Conservation (phyloP, 2,113 vertebrate genomes). For the Aramus guarauna region DNA sequence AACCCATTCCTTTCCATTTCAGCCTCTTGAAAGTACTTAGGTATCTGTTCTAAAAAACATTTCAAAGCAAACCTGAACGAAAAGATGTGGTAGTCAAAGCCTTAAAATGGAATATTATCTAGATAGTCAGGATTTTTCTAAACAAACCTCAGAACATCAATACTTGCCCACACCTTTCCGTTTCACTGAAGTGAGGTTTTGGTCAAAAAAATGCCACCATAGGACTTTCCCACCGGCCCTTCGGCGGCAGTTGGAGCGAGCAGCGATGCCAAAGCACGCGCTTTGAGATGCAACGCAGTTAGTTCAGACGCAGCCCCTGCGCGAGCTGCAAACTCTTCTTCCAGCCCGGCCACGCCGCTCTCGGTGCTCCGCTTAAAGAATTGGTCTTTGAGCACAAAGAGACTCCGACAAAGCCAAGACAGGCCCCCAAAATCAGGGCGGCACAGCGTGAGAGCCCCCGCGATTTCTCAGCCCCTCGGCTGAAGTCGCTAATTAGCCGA, state of each 20-base stretch:
- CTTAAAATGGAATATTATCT: background rate
- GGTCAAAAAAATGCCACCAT: background rate
- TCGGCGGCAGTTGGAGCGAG: background rate
- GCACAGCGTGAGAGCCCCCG: background rate
- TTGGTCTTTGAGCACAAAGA: background rate
- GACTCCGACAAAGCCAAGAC: background rate
- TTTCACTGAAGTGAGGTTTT: background rate
- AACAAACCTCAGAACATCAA: background rate
- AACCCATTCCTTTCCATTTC: background rate
- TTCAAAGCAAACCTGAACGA: background rate
- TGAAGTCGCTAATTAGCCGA: background rate
- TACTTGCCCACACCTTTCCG: fast-evolving
- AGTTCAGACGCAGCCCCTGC: background rate
- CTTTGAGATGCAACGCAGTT: fast-evolving
- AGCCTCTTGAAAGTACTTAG: background rate
- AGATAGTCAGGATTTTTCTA: background rate
- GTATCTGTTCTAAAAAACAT: background rate
- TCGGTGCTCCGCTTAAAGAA: background rate
- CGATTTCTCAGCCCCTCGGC: background rate
- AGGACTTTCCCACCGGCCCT: background rate
- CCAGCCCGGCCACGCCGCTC: fast-evolving
- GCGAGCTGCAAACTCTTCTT: fast-evolving
- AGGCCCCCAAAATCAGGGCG: background rate
- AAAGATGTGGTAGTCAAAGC: fast-evolving
- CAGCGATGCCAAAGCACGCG: fast-evolving